Percentiles rank a stretch among this genome's conserved stretches.
Evolutionary conservation across 2,888 invertebrate genomes (phyloP).

Genomic region (Pollenia griseotomentosa): DNA sequence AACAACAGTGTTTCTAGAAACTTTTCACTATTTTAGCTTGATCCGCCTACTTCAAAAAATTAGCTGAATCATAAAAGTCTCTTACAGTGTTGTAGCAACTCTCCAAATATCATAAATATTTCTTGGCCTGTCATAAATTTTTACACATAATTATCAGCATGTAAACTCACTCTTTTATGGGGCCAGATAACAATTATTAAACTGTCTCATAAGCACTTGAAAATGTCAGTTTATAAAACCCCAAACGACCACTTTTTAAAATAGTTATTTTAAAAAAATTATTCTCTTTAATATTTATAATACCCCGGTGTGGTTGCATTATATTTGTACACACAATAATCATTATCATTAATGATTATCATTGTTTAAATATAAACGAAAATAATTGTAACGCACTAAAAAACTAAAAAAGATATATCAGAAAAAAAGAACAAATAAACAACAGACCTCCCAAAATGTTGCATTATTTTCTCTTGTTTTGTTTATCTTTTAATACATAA

Average conservation of each 20-base stretch:
- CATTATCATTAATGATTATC: slow-evolving; percentile 35
- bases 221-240: slow-evolving; percentile 48
- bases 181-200: slow-evolving; percentile 51
- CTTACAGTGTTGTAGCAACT: background rate
- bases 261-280: slow-evolving; percentile 15
- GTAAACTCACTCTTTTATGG: slow-evolving; percentile 8
- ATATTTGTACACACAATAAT: background rate
- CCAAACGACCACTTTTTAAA: background rate
- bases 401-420: background rate
- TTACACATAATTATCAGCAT: slow-evolving; percentile 10
- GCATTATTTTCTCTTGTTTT: background rate
- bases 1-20: no score
- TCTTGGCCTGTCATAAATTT: background rate
- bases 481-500: slow-evolving; percentile 34
- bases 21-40: no score
- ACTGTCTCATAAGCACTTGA: slow-evolving; percentile 64
- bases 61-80: no score
- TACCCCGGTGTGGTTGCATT: background rate
- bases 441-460: slow-evolving; percentile 40
- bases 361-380: slow-evolving; percentile 51
- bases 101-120: background rate
- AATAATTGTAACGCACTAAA: slow-evolving; percentile 7
- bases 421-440: background rate
- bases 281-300: background rate
- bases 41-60: no score